Conservation (phyloP, 2,797 vertebrate genomes). For the Danionella dracula region DNA sequence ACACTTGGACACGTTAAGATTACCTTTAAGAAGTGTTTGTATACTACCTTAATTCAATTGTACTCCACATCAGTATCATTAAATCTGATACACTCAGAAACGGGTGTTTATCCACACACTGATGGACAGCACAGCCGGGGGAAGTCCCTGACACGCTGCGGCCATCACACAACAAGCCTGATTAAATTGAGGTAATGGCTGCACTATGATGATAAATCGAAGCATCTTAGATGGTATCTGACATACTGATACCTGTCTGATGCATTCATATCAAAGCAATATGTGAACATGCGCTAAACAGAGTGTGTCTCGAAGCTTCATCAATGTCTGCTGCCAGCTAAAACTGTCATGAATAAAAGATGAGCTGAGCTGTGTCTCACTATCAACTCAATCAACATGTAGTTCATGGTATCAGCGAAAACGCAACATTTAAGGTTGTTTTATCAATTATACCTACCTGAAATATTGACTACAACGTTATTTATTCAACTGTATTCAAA, state of each 20-base stretch:
- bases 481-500: no score
- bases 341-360: slow-evolving; percentile 10
- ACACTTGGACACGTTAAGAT: no score
- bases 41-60: no score
- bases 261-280: background rate
- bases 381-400: slow-evolving; percentile 1
- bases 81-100: no score
- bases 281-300: background rate
- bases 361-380: background rate
- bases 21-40: no score
- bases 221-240: background rate
- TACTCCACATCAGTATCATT: background rate
- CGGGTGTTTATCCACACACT: slow-evolving; percentile 36
- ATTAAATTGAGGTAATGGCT: slow-evolving; percentile 12
- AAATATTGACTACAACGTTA: no score
- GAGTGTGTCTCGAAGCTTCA: background rate
- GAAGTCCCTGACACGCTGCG: slow-evolving; percentile 44
- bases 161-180: slow-evolving; percentile 10
- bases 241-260: background rate
- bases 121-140: slow-evolving; percentile 52
- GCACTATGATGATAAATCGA: background rate
- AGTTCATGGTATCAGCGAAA: no score
- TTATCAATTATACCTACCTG: no score
- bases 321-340: background rate
- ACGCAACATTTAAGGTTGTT: no score